Evolutionary conservation across 2,888 invertebrate species (phyloP).

Genomic region (Ochropleura leucogaster): DNA sequence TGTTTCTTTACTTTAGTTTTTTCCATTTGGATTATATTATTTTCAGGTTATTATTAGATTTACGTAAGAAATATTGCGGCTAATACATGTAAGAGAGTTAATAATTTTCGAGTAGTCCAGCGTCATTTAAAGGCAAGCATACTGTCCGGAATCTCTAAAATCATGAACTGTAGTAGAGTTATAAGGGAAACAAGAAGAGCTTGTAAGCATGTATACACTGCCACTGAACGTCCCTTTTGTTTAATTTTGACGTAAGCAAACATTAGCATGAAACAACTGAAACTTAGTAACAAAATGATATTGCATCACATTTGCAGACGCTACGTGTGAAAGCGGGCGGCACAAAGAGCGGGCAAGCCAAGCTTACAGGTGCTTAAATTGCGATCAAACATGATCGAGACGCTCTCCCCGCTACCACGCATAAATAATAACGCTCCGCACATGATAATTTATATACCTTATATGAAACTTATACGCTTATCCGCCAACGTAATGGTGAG

Average conservation of each 20-base stretch:
- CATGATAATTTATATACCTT: slow-evolving; percentile 60
- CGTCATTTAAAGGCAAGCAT: not conserved
- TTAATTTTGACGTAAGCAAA: not conserved
- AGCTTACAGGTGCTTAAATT: slow-evolving; percentile 83
- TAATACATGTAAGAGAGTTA: not conserved
- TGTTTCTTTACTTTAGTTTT: no score
- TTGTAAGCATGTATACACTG: no score
- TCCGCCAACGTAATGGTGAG: slow-evolving; percentile 60
- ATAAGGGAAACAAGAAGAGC: no score
- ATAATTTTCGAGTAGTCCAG: not conserved
- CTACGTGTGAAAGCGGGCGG: slow-evolving; percentile 74
- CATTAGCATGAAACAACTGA: not conserved
- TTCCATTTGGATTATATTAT: no score
- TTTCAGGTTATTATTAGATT: not conserved
- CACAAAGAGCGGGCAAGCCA: slow-evolving; percentile 76
- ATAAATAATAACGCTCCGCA: slow-evolving; percentile 65
- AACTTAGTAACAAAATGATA: slow-evolving; percentile 1
- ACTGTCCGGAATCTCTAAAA: no score
- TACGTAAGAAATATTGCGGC: no score
- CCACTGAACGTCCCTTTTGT: not conserved
- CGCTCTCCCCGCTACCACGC: slow-evolving; percentile 68
- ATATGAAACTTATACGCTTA: slow-evolving; percentile 50
- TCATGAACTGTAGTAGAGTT: no score
- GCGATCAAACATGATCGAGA: slow-evolving; percentile 84
- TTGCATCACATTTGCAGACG: slow-evolving; percentile 43